Conservation (phyloP, 2,888 invertebrate genomes). For the Phalangium opilio region DNA sequence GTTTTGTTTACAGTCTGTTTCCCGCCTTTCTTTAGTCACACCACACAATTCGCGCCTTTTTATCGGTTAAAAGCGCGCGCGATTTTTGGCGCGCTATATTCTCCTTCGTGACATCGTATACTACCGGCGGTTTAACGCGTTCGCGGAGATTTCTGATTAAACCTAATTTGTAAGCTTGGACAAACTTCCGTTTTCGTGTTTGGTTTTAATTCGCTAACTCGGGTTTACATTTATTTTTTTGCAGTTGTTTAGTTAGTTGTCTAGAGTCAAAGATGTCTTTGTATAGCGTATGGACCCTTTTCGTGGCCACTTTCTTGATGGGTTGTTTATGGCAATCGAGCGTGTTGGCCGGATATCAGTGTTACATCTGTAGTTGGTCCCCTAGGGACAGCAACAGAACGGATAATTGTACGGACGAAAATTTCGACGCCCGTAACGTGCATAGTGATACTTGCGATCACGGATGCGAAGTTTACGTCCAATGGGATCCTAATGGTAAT, state of each 20-base stretch:
- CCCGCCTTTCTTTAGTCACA: no score
- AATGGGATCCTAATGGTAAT: background rate
- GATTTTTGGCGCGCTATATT: no score
- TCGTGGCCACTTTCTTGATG: background rate
- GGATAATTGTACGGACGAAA: background rate
- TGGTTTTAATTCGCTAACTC: background rate
- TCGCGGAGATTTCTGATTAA: no score
- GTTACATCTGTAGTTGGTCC: conserved; percentile 1
- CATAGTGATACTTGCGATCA: background rate
- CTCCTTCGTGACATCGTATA: no score
- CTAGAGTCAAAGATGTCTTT: background rate
- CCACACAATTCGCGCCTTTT: no score
- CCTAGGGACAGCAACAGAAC: background rate
- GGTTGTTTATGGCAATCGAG: no score
- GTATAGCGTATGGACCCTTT: background rate
- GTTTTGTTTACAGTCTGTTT: no score
- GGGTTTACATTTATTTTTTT: background rate
- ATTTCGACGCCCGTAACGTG: background rate
- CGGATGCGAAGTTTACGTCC: background rate
- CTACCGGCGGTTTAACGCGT: no score
- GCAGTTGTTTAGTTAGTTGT: background rate
- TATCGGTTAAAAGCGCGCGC: no score
- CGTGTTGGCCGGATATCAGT: background rate
- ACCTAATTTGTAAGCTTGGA: no score
- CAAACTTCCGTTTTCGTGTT: no score